Base-by-base conservation (phyloP, 2,797 vertebrate species). In the Phoebastria nigripes region DNA sequence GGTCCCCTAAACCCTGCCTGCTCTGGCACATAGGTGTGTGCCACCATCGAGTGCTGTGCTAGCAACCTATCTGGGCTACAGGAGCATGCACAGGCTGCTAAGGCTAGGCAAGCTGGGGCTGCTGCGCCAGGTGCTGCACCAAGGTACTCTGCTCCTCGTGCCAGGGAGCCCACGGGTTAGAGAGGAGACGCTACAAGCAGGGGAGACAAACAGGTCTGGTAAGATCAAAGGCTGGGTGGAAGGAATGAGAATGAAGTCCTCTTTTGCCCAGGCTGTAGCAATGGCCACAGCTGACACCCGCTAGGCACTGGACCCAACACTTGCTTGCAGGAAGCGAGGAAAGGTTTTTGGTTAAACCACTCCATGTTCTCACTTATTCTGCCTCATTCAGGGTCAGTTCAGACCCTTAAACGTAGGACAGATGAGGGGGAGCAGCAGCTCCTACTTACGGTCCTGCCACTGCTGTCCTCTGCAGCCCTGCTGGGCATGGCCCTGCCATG, bases 401-500 rank as follows among this genome's bases (percentile, higher is more conserved):
- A 81, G 55, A 82, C 10, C 41, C 25, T 81, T 85, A 74, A 69
- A 83, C 19, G 25, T 37, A 17, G 31, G 76, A 41, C 15, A 55
- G 63, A 47, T 0, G 8, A 59, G 41, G 35, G 9, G 11, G 22
- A 24, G 7, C 37, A 70, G 56, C 67, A 88, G 54, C 17, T 66
- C 44, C 71, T 61, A 25, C 22, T 46, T 52, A 21, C 0, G 13
- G 55, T 59, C 71, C 66, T 89, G 70, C 18, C 35, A 28, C 8
- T 71, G 69, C 54, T 4, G 3, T 35, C 22, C 31, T 76, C 37
- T 61, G 71, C 37, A 67, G 71, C 9, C 11, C 14, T n/a, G 20
- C 44, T 62, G 47, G 63, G 28, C 61, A 82, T 0, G 8, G 63
- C 52, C 41, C 35, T 46, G 39, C 37, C 19, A 19, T 0, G 0